Evolutionary conservation across 2,113 vertebrate species (phyloP).

Genomic region (Hippocampus mohnikei): DNA sequence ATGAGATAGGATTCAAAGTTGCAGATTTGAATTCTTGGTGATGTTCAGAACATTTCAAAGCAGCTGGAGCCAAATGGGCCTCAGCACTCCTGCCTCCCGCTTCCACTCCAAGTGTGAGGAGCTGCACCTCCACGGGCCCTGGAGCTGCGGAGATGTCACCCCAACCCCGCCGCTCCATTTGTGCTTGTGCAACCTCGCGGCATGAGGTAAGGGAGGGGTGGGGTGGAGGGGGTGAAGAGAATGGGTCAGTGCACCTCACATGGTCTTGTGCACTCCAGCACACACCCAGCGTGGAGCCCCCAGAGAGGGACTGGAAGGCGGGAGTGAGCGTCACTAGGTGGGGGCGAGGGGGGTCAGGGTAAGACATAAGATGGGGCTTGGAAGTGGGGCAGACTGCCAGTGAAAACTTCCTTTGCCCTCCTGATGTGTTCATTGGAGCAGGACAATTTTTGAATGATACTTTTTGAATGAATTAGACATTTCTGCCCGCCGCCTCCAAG

Average conservation of each 20-base stretch:
- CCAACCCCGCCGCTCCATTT: slow-evolving; percentile 62
- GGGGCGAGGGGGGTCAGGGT: slow-evolving; percentile 26
- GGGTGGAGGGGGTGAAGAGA: slow-evolving; percentile 71
- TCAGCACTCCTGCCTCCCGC: slow-evolving; percentile 49
- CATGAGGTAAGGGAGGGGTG: slow-evolving; percentile 76
- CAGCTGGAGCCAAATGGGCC: slow-evolving; percentile 49
- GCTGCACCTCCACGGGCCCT: slow-evolving; percentile 31
- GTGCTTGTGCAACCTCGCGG: slow-evolving; percentile 82
- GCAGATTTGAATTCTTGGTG: slow-evolving; percentile 4
- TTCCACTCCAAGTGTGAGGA: not conserved
- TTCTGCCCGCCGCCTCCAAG: too few relatives aligned
- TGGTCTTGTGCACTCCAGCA: slow-evolving; percentile 90
- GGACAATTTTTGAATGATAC: slow-evolving; percentile 27
- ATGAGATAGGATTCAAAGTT: not conserved
- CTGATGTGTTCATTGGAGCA: slow-evolving; percentile 17
- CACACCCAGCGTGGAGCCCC: slow-evolving; percentile 77
- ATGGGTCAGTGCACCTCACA: slow-evolving; percentile 81
- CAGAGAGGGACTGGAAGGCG: not conserved
- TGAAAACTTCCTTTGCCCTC: too few relatives aligned
- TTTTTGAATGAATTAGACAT: not conserved
- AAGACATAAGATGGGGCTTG: too few relatives aligned
- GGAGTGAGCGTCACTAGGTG: slow-evolving; percentile 24
- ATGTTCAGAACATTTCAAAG: slow-evolving; percentile 9
- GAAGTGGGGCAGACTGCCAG: too few relatives aligned
- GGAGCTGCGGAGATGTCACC: slow-evolving; percentile 75